Conservation (phyloP, 2,113 vertebrate genomes). For the Cyanoderma ruficeps region DNA sequence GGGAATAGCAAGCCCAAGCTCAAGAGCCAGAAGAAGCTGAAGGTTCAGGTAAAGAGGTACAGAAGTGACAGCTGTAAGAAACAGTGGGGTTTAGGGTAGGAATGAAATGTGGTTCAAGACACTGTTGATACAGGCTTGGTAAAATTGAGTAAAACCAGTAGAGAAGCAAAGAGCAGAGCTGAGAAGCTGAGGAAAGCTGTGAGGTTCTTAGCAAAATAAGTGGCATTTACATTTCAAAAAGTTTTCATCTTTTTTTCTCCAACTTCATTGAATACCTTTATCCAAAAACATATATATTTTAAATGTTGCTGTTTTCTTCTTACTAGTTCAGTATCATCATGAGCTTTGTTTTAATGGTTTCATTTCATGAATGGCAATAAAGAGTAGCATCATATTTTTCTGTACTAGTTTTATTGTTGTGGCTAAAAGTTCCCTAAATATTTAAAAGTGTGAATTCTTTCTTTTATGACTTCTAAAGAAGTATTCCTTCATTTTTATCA, state of each 20-base stretch:
- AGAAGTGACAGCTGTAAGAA: not conserved
- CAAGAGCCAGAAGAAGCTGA: not conserved
- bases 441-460: not conserved
- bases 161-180: not conserved
- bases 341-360: not conserved
- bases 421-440: not conserved
- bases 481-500: not conserved
- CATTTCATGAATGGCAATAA: not conserved
- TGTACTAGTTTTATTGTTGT: not conserved
- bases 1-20: not conserved
- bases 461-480: not conserved
- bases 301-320: not conserved
- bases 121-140: not conserved
- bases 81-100: not conserved
- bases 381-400: not conserved
- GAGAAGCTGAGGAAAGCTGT: not conserved
- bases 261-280: not conserved
- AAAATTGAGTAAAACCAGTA: not conserved
- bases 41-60: not conserved
- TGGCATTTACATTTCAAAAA: not conserved
- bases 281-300: not conserved
- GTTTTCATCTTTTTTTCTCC: not conserved
- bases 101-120: not conserved
- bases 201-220: not conserved
- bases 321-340: not conserved